A percentile compares a stretch with the other conserved stretches of the same genome.
These are phyloP conservation scores for Synanceia verrucosa DNA, from an alignment of 2,797 vertebrate species.

Conservation along the genomic window DNA sequence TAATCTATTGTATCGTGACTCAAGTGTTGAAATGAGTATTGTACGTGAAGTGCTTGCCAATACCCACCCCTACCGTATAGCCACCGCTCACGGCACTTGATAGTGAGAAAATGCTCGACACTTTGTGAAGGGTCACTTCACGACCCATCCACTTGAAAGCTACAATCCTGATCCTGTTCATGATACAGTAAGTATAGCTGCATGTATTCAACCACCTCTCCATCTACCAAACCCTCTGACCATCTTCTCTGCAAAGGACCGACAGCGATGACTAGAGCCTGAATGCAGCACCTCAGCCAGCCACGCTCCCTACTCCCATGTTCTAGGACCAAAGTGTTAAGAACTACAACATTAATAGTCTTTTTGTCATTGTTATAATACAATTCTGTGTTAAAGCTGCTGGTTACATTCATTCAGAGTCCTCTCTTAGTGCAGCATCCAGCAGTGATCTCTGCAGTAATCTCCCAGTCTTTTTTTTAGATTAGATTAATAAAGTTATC, in stretches of 20 bases:
- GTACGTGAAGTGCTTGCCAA: no score
- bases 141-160: neutral
- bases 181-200: neutral
- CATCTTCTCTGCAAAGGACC: no score
- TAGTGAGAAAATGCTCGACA: neutral
- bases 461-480: neutral
- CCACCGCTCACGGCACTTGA: neutral
- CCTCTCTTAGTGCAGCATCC: no score
- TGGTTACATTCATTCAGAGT: neutral
- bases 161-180: neutral
- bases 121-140: no score
- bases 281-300: no score
- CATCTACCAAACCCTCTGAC: no score
- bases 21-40: no score
- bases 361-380: neutral
- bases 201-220: neutral
- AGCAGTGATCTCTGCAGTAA: no score
- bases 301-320: neutral
- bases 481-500: neutral
- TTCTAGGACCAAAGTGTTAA: neutral
- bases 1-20: no score
- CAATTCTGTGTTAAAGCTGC: neutral
- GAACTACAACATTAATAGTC: no score
- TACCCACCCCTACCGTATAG: no score
- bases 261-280: no score